Evolutionary conservation across 2,797 vertebrate genomes (phyloP).

Genomic region (Champsocephalus esox): DNA sequence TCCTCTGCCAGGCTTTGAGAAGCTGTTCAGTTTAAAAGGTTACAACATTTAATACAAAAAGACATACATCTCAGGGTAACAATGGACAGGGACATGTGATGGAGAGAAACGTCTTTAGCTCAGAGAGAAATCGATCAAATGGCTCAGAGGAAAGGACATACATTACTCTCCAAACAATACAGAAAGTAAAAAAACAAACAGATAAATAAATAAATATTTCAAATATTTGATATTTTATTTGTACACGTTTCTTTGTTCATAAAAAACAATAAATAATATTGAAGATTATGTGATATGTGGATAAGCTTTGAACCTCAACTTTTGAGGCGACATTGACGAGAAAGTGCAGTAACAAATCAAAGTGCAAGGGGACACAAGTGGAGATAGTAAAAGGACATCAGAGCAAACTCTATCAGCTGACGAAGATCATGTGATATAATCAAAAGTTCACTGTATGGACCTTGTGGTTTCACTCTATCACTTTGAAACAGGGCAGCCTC

Average conservation of each 20-base stretch:
- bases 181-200: background rate
- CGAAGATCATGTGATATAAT: background rate
- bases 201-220: background rate
- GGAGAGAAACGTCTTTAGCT: background rate
- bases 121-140: background rate
- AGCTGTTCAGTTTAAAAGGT: constrained; percentile 9
- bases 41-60: background rate
- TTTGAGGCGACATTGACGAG: background rate
- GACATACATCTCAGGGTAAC: background rate
- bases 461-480: background rate
- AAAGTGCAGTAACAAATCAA: background rate
- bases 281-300: too few species aligned
- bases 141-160: background rate
- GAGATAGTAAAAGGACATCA: background rate
- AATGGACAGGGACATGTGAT: background rate
- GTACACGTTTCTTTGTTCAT: background rate
- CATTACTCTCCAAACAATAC: background rate
- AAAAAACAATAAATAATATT: background rate
- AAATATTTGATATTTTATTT: background rate
- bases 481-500: background rate
- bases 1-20: background rate
- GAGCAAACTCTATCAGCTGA: background rate
- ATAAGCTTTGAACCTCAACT: too few species aligned
- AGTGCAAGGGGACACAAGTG: background rate
- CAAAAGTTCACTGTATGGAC: background rate